Evolutionary conservation across 2,113 vertebrate genomes (phyloP).

Genomic region (Macrotus californicus): DNA sequence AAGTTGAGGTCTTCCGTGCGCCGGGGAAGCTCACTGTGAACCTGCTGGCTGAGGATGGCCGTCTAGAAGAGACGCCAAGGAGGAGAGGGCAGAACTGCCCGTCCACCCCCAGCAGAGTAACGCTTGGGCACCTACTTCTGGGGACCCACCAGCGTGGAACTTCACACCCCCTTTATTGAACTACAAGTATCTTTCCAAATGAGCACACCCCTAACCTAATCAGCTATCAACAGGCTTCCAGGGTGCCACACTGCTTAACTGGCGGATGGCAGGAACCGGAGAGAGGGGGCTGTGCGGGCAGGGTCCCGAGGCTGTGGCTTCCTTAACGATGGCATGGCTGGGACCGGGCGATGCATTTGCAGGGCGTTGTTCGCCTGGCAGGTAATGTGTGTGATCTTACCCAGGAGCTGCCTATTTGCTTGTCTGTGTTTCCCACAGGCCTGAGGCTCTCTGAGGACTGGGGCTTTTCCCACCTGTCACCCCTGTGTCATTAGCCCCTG

Average conservation of each 20-base stretch:
- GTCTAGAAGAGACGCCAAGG: neutral
- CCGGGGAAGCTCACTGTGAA: neutral
- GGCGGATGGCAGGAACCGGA: neutral
- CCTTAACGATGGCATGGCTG: neutral
- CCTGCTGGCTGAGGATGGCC: neutral
- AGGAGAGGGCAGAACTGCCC: neutral
- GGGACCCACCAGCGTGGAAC: neutral
- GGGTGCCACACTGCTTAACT: slow-evolving; percentile 23
- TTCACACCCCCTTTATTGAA: slow-evolving; percentile 35
- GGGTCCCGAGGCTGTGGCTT: neutral
- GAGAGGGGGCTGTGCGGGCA: neutral
- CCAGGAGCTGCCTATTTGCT: neutral
- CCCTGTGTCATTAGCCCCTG: neutral
- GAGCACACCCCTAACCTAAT: slow-evolving; percentile 54
- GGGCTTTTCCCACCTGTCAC: neutral
- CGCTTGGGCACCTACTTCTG: neutral
- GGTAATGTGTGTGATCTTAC: neutral
- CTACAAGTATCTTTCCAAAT: slow-evolving; percentile 48
- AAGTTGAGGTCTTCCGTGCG: neutral
- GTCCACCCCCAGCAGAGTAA: neutral
- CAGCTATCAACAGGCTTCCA: slow-evolving; percentile 19
- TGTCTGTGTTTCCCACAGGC: neutral
- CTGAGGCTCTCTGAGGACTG: neutral
- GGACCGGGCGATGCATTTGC: neutral
- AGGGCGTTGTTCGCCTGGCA: neutral